Base-by-base conservation (phyloP, 2,797 vertebrate species). In the Rhadinocentrus ornatus region DNA sequence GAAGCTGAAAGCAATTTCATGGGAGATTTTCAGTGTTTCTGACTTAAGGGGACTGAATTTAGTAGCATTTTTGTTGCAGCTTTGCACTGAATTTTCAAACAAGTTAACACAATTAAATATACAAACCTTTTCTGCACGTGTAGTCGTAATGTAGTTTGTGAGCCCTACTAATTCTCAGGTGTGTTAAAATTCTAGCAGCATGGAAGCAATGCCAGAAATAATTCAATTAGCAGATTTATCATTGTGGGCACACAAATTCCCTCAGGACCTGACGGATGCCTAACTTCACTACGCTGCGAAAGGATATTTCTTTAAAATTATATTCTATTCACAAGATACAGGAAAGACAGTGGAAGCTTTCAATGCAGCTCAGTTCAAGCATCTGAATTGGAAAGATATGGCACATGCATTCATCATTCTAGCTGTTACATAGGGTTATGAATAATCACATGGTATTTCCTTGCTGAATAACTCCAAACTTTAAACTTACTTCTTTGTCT, bases 1-100 rank as follows among this genome's bases (percentile, higher is more conserved):
- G 32, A 37, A 66, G 73, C 81, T 77, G 76, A 71, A 64, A 58
- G 61, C 48, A 54, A 52, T 75, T 83, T 74, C 59, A 74, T 60
- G 15, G 62, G 50, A 66, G 31, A 60, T 73, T 78, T 82, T 72
- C 66, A 61, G 56, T 67, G 58, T 29, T 44, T 31, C 34, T 54
- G 1, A 44, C 24, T 52, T 52, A 52, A 10, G 11, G 10, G 5
- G 24, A 52, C 50, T 24, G 11, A 24, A 26, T 5, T 11, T 52
- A 22, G 46, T 12, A 24, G n/a, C n/a, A 24, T 11, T 24, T 50
- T 50, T 50, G 48, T 39, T 2, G 35, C 13, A 44, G 39, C 16
- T 6, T 44, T 44, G 6, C 4, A 18, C 16, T 18, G 39, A 44
- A 44, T 44, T 44, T 44, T 18, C 39, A 39, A 39, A 44, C 39